A percentile compares a stretch with the other conserved stretches of the same genome.
Conservation (phyloP, 2,888 invertebrate genomes). For the Pogonocherus hispidulus region DNA sequence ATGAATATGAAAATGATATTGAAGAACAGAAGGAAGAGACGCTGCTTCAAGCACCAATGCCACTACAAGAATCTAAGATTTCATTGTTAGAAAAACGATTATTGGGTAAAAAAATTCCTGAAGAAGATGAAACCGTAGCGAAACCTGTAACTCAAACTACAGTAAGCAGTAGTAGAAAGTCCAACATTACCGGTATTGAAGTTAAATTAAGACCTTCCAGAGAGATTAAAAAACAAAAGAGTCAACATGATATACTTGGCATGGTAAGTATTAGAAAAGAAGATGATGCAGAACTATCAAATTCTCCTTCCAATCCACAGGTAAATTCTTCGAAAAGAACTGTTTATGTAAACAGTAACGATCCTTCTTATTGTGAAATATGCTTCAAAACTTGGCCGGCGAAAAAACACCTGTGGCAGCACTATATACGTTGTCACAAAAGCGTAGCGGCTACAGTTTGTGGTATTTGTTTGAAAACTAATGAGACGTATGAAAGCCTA, state of each 20-base stretch:
- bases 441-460: conserved; percentile 73
- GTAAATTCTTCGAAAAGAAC: conserved; percentile 67
- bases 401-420: conserved; percentile 75
- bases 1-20: conserved; percentile 34
- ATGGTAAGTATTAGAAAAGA: conserved; percentile 35
- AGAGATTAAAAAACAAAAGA: conserved; percentile 2
- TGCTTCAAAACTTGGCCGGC: conserved; percentile 75
- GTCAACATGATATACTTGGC: neutral
- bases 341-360: conserved; percentile 71
- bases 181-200: neutral
- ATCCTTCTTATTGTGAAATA: conserved; percentile 70
- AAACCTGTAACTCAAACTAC: conserved; percentile 14
- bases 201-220: neutral
- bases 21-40: conserved; percentile 39
- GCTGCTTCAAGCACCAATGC: neutral
- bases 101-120: conserved; percentile 54
- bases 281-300: conserved; percentile 41
- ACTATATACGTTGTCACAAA: conserved; percentile 72
- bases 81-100: conserved; percentile 63
- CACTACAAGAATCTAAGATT: conserved; percentile 52
- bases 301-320: conserved; percentile 48
- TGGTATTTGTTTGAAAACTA: conserved; percentile 73
- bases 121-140: conserved; percentile 39
- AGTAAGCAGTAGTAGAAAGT: conserved; percentile 11
- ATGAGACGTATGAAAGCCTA: conserved; percentile 69